Evolutionary conservation across 2,797 vertebrate species (phyloP).

Genomic region (Pseudomugil gertrudae): DNA sequence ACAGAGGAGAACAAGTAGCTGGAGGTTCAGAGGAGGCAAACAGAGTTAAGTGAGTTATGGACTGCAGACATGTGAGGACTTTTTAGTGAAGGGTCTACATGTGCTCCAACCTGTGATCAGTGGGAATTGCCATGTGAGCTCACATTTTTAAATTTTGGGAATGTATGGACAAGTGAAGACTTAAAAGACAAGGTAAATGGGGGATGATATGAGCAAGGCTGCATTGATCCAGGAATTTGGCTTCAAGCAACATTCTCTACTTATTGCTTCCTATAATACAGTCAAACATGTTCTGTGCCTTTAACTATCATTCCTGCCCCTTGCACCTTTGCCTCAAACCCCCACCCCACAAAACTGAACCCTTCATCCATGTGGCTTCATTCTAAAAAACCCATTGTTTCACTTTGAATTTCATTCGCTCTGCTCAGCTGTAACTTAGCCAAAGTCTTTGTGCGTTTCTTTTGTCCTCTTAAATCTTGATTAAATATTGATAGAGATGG

Average conservation of each 20-base stretch:
- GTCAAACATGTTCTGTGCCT: slow-evolving; percentile 56
- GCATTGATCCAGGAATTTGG: slow-evolving; percentile 61
- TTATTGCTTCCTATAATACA: slow-evolving; percentile 71
- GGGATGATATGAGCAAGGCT: slow-evolving; percentile 55
- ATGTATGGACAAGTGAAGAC: slow-evolving; percentile 13
- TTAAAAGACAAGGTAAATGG: slow-evolving; percentile 13
- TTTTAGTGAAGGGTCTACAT: slow-evolving; percentile 7
- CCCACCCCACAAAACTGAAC: slow-evolving; percentile 33
- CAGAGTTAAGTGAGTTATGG: slow-evolving; percentile 30
- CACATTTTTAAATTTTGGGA: slow-evolving; percentile 24
- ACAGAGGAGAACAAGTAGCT: slow-evolving; percentile 31
- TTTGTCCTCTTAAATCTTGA: slow-evolving; percentile 68
- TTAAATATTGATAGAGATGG: slow-evolving; percentile 83
- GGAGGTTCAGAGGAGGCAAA: slow-evolving; percentile 25
- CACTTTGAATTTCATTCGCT: slow-evolving; percentile 60
- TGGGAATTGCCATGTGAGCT: neutral
- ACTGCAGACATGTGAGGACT: slow-evolving; percentile 31
- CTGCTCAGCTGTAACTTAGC: slow-evolving; percentile 71
- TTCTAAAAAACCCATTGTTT: slow-evolving; percentile 65
- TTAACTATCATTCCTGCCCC: slow-evolving; percentile 49
- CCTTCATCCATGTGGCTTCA: slow-evolving; percentile 42
- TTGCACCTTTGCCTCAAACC: slow-evolving; percentile 19
- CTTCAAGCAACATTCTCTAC: slow-evolving; percentile 50
- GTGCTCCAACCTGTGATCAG: slow-evolving; percentile 15
- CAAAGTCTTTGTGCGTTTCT: slow-evolving; percentile 55